A percentile compares a stretch with the other conserved stretches of the same genome.
These are phyloP conservation scores for Sebastes melanostomus DNA, from an alignment of 2,797 vertebrate species.

Conservation along the genomic window DNA sequence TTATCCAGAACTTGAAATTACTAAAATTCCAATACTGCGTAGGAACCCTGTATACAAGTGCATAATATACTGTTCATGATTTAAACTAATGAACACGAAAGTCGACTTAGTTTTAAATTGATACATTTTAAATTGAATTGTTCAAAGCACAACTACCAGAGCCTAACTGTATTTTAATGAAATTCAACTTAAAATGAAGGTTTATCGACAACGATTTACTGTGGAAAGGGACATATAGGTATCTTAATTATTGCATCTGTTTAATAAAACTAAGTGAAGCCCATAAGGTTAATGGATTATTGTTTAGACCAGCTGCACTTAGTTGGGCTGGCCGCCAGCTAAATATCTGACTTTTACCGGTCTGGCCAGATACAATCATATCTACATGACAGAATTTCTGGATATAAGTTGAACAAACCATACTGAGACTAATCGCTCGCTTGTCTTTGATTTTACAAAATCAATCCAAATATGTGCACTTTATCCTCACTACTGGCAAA, in stretches of 20 bases:
- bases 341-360: not conserved
- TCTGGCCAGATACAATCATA: not conserved
- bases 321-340: not conserved
- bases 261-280: too few relatives aligned
- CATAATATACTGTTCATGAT: not conserved
- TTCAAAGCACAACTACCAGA: not conserved
- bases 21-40: too few relatives aligned
- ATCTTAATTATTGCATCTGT: too few relatives aligned
- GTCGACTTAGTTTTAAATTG: not conserved
- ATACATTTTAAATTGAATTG: not conserved
- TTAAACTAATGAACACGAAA: not conserved
- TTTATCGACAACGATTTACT: not conserved
- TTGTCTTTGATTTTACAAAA: not conserved
- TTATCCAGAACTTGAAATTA: too few relatives aligned
- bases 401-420: not conserved
- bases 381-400: not conserved
- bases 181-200: not conserved
- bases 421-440: not conserved
- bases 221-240: not conserved
- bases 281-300: not conserved
- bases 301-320: not conserved
- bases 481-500: not conserved
- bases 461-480: not conserved
- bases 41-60: not conserved
- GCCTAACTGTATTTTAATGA: not conserved